These are phyloP conservation scores for Lucilia sericata DNA, from an alignment of 1,140 invertebrate genomes.

Conservation along the genomic window DNA sequence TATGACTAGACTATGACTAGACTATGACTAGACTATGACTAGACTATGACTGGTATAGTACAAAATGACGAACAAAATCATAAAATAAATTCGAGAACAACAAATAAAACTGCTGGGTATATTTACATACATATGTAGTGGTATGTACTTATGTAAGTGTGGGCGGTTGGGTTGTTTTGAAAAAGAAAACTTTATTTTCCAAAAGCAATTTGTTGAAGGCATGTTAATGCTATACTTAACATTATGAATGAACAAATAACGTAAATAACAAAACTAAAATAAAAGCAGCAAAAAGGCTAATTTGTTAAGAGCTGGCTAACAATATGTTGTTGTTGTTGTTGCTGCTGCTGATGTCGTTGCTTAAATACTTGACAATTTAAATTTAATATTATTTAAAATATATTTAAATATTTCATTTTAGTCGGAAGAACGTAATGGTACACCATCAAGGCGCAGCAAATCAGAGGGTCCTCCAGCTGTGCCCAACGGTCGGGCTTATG, in stretches of 20 bases:
- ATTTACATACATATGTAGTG: too few species aligned
- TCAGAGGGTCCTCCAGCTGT: slow-evolving; percentile 75
- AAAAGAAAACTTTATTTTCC: slow-evolving; percentile 18
- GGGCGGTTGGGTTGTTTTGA: neutral
- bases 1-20: too few species aligned
- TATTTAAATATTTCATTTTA: slow-evolving; percentile 59
- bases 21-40: too few species aligned
- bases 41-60: too few species aligned
- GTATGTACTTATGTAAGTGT: neutral
- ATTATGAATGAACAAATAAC: slow-evolving; percentile 7
- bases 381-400: neutral
- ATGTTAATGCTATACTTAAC: slow-evolving; percentile 27
- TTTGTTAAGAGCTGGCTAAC: slow-evolving; percentile 4
- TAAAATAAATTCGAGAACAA: too few species aligned
- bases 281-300: neutral
- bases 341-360: neutral
- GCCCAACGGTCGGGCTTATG: slow-evolving; percentile 70
- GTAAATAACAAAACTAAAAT: neutral
- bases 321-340: neutral
- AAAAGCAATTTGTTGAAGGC: slow-evolving; percentile 3
- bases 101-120: too few species aligned
- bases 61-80: too few species aligned
- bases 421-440: slow-evolving; percentile 71
- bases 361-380: slow-evolving; percentile 6
- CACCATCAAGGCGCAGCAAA: slow-evolving; percentile 75